Base-by-base conservation (phyloP, 2,888 invertebrate genomes). In the Chrysopilus asiliformis region DNA sequence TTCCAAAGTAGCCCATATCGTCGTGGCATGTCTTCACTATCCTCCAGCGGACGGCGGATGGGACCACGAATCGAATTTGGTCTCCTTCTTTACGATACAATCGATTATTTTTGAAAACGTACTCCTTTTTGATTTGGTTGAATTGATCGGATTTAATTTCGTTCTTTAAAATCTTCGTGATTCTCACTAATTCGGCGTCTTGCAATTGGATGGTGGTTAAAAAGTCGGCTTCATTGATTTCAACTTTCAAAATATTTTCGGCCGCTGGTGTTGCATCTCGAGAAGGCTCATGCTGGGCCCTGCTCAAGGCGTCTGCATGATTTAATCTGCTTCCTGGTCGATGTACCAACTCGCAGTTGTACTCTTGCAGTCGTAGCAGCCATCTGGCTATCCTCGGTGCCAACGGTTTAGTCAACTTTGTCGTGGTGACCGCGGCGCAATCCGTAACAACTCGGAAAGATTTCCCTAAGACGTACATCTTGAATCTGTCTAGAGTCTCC, bases 381-480 rank as follows among this genome's bases (percentile, higher is more conserved):
- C 53, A 55, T 9, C 54, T n/a, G n/a, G n/a, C n/a, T n/a, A n/a
- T n/a, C n/a, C n/a, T n/a, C n/a, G n/a, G n/a, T n/a, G n/a, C n/a
- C 39, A 1, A 50, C 52, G 9, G 53, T 48, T 13, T 51, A 32
- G 49, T 52, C 18, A 39, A 43, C 5, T 48, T 49, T 8, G 49
- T 55, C 6, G 48, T 51, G 13, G 47, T 43, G 2, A 60, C 37
- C 2, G 56, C 42, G 24, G 51, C 48, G 41, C 56, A 54, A 42
- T 62, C 58, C 0, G 57, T 59, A 3, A 53, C 33, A 4, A 61
- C 45, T 1, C 33, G 40, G 29, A 57, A 53, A 1, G 18, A 15
- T 12, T 39, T 45, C 2, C 57, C 57, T 4, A 53, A 41, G 1
- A 62, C 25, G 27, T 59, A 62, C 1, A 51, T 47, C 19, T 58